Conservation (phyloP, 2,797 vertebrate species). For the Arremon brunneinucha region DNA sequence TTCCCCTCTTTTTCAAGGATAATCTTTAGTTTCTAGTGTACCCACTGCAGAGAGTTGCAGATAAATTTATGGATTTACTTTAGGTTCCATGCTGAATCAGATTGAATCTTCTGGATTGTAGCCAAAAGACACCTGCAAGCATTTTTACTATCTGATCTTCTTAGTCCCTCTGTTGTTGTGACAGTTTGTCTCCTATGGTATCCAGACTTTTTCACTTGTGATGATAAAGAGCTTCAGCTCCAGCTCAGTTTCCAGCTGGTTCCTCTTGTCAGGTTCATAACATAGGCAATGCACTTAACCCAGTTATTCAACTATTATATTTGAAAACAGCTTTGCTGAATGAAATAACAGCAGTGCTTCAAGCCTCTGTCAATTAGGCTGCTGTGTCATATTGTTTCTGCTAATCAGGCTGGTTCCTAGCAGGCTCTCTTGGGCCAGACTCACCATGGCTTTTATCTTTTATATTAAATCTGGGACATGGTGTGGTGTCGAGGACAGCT, state of each 20-base stretch:
- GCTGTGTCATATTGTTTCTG: neutral
- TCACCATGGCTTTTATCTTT: neutral
- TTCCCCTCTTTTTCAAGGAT: neutral
- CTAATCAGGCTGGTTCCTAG: conserved; percentile 5
- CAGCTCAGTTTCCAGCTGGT: conserved; percentile 17
- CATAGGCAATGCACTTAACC: neutral
- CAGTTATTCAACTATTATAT: neutral
- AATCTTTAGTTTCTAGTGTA: neutral
- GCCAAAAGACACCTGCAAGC: conserved; percentile 27
- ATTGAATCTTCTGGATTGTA: neutral
- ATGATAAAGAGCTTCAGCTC: conserved; percentile 18
- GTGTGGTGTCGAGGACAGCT: neutral
- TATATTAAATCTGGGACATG: neutral
- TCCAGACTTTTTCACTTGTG: conserved; percentile 11
- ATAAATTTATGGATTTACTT: neutral
- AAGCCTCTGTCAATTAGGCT: neutral
- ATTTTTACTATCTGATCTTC: neutral
- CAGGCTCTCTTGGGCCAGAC: neutral
- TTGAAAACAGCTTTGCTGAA: conserved; percentile 16
- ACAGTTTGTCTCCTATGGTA: neutral
- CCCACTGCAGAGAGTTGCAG: neutral
- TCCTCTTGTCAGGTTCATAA: neutral
- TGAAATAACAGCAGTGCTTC: neutral
- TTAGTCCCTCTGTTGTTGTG: conserved; percentile 31
- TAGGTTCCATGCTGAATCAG: neutral